These are phyloP conservation scores for Argyrosomus regius DNA, from an alignment of 2,797 vertebrate species.

Conservation along the genomic window DNA sequence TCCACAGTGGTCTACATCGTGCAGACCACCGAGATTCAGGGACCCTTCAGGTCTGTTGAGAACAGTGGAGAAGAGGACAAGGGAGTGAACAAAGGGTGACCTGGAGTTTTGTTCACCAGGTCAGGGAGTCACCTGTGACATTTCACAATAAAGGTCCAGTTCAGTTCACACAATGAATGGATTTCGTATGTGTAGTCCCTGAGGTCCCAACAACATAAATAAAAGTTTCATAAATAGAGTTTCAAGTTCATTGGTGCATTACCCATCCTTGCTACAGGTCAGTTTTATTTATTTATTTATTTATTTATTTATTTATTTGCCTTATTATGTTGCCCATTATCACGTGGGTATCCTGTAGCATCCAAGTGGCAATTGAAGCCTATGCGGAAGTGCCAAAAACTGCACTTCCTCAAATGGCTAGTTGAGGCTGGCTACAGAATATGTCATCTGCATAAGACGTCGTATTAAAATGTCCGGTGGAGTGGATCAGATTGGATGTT, in stretches of 20 bases:
- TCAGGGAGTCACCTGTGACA: too few relatives aligned
- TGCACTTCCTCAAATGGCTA: too few relatives aligned
- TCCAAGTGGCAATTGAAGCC: conserved; percentile 2
- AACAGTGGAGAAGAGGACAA: too few relatives aligned
- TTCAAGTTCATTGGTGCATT: neutral
- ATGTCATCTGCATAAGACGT: neutral
- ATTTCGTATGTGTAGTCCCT: neutral
- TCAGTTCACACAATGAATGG: conserved; percentile 54
- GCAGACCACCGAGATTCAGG: too few relatives aligned
- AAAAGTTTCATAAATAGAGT: too few relatives aligned
- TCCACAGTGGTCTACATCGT: too few relatives aligned
- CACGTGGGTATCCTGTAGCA: conserved; percentile 63
- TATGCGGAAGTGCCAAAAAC: conserved; percentile 38
- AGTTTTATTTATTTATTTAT: neutral
- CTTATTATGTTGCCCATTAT: conserved; percentile 5
- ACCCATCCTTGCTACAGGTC: neutral
- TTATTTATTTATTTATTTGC: neutral
- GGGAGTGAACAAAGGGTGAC: too few relatives aligned
- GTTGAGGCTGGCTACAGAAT: too few relatives aligned
- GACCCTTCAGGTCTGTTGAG: too few relatives aligned
- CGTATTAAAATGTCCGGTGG: too few relatives aligned
- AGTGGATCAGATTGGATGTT: conserved; percentile 1
- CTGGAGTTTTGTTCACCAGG: too few relatives aligned
- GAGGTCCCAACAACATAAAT: too few relatives aligned
- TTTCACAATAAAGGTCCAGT: conserved; percentile 58